These are phyloP conservation scores for Ips typographus DNA, from an alignment of 1,140 invertebrate species.

Conservation along the genomic window DNA sequence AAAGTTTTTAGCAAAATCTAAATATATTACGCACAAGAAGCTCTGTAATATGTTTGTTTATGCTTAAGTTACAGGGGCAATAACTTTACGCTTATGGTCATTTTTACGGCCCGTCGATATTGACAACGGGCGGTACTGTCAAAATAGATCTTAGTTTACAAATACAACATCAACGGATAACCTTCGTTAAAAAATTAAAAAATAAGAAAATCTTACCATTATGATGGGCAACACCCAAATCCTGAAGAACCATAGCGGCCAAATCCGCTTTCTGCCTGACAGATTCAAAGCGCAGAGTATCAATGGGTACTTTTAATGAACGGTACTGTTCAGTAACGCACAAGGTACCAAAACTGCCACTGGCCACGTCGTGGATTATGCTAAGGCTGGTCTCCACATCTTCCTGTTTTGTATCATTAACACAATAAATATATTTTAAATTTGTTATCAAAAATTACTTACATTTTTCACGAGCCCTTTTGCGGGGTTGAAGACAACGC, in stretches of 20 bases:
- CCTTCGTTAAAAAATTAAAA: neutral
- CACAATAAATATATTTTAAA: neutral
- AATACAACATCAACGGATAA: too few relatives aligned
- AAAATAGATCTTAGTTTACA: too few relatives aligned
- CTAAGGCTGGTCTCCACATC: constrained; percentile 67
- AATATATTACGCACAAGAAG: too few relatives aligned
- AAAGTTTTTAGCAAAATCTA: too few relatives aligned
- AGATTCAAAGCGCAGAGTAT: constrained; percentile 65
- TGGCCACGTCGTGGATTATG: constrained; percentile 71
- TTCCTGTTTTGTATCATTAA: constrained; percentile 50
- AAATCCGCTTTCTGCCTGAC: constrained; percentile 72
- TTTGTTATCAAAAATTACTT: constrained; percentile 12
- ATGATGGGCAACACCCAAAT: constrained; percentile 65
- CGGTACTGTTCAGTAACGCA: constrained; percentile 70
- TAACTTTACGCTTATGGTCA: too few relatives aligned
- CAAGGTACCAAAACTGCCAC: constrained; percentile 67
- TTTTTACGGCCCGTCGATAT: too few relatives aligned
- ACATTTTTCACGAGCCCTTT: constrained; percentile 46
- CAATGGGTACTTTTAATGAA: constrained; percentile 64
- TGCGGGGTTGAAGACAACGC: constrained; percentile 35
- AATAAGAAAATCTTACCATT: constrained; percentile 55
- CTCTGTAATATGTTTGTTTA: too few relatives aligned
- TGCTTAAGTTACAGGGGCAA: too few relatives aligned
- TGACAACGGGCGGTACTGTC: too few relatives aligned
- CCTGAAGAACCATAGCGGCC: constrained; percentile 68